Evolutionary conservation across 2,113 vertebrate species (phyloP).

Genomic region (Fukomys damarensis): DNA sequence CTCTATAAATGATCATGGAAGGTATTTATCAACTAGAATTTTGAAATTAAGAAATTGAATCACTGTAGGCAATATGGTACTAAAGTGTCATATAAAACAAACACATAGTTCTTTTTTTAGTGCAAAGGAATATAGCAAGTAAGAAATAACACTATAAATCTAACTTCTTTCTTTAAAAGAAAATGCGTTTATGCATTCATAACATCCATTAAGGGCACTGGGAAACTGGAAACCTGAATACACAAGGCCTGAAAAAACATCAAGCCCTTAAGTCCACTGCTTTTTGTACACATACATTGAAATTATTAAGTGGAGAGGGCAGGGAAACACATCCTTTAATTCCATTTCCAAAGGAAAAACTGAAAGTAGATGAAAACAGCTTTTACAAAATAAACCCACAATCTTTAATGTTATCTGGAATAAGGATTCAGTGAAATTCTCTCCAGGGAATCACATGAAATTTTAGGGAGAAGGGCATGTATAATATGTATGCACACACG

Average conservation of each 20-base stretch:
- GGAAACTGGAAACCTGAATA: slow-evolving; percentile 81
- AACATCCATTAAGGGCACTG: slow-evolving; percentile 79
- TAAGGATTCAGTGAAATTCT: slow-evolving; percentile 50
- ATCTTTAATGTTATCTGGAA: slow-evolving; percentile 41
- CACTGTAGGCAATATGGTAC: slow-evolving; percentile 73
- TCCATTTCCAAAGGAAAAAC: slow-evolving; percentile 61
- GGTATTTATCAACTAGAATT: slow-evolving; percentile 41
- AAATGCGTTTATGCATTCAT: slow-evolving; percentile 65
- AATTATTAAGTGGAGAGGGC: neutral
- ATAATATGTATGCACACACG: neutral
- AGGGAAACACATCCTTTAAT: neutral
- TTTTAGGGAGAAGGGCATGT: rapidly evolving
- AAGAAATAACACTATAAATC: slow-evolving; percentile 77
- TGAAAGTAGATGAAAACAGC: slow-evolving; percentile 50
- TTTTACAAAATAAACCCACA: slow-evolving; percentile 58
- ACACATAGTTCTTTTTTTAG: slow-evolving; percentile 70
- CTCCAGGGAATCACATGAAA: slow-evolving; percentile 55
- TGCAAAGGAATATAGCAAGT: slow-evolving; percentile 76
- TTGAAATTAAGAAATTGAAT: slow-evolving; percentile 68
- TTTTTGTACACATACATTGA: slow-evolving; percentile 37
- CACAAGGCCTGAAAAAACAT: slow-evolving; percentile 58
- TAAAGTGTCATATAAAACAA: slow-evolving; percentile 77
- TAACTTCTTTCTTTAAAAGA: slow-evolving; percentile 74
- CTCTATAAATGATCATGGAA: slow-evolving; percentile 27
- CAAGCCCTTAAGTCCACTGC: slow-evolving; percentile 74